Percentiles rank a stretch among this genome's conserved stretches.
Conservation (phyloP, 2,797 vertebrate genomes). For the Centropyge bicolor region DNA sequence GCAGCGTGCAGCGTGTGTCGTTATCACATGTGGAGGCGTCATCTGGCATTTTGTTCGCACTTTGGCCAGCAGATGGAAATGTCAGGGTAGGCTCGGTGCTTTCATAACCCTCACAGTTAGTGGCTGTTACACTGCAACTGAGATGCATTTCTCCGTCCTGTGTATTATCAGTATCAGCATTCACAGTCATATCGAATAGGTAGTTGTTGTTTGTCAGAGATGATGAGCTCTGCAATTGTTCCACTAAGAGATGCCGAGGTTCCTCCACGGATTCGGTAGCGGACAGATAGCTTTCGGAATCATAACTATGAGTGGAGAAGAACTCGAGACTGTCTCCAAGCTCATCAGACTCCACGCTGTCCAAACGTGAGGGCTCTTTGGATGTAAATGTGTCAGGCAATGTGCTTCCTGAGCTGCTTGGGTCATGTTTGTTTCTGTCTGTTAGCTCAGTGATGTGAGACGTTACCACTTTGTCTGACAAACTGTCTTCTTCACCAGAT, state of each 20-base stretch:
- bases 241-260: slow-evolving; percentile 5
- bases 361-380: slow-evolving; percentile 2
- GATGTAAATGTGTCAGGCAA: neutral
- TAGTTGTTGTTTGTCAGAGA: slow-evolving; percentile 17
- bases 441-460: neutral
- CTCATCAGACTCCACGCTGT: slow-evolving; percentile 53
- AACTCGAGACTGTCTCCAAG: slow-evolving; percentile 55
- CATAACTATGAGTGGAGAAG: slow-evolving; percentile 61
- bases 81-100: slow-evolving; percentile 6
- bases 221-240: slow-evolving; percentile 13
- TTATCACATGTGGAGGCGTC: slow-evolving; percentile 30
- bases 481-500: slow-evolving; percentile 7
- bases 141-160: slow-evolving; percentile 5
- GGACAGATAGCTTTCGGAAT: slow-evolving; percentile 75
- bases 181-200: slow-evolving; percentile 1
- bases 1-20: slow-evolving; percentile 19
- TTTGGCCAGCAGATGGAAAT: slow-evolving; percentile 48
- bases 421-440: slow-evolving; percentile 29
- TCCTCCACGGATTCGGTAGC: slow-evolving; percentile 67
- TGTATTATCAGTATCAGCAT: neutral
- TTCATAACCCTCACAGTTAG: slow-evolving; percentile 32
- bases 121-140: slow-evolving; percentile 3
- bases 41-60: slow-evolving; percentile 42
- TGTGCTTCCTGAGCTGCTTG: slow-evolving; percentile 14
- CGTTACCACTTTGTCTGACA: neutral